These are phyloP conservation scores for Charadrius vociferus DNA, from an alignment of 2,113 vertebrate genomes.

Conservation along the genomic window DNA sequence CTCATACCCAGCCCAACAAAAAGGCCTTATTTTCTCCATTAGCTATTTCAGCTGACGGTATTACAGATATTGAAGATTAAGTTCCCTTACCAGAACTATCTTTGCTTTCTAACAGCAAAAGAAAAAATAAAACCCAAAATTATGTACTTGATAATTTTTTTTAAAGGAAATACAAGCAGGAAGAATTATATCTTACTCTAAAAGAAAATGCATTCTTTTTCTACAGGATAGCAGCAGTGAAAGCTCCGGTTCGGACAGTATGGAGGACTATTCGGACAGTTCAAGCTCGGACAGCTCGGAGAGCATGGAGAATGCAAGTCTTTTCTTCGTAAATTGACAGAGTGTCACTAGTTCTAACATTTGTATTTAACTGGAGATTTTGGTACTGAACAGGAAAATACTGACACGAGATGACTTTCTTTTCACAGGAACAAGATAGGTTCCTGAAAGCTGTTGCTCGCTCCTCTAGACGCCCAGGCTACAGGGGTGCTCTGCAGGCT, in stretches of 20 bases:
- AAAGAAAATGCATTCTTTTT: neutral
- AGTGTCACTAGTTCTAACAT: neutral
- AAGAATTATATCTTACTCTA: neutral
- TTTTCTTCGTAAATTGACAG: neutral
- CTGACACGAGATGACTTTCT: neutral
- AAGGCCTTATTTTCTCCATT: neutral
- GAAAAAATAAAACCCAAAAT: neutral
- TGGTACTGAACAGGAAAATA: neutral
- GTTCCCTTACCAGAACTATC: neutral
- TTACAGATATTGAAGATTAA: neutral
- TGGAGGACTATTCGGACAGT: too few relatives aligned
- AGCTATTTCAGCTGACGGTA: neutral
- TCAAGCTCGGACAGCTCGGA: neutral
- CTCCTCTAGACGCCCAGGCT: rapidly evolving
- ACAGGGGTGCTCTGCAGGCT: rapidly evolving
- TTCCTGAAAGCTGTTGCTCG: rapidly evolving
- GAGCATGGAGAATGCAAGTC: neutral
- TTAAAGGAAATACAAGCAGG: neutral
- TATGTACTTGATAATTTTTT: neutral
- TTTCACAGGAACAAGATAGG: rapidly evolving
- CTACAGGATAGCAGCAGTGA: neutral
- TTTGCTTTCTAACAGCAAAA: neutral
- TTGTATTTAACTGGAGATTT: neutral
- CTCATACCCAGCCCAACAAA: too few relatives aligned
- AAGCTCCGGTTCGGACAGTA: neutral